These are phyloP conservation scores for Ptychobarbus kaznakovi DNA, from an alignment of 2,797 vertebrate genomes.

Conservation along the genomic window DNA sequence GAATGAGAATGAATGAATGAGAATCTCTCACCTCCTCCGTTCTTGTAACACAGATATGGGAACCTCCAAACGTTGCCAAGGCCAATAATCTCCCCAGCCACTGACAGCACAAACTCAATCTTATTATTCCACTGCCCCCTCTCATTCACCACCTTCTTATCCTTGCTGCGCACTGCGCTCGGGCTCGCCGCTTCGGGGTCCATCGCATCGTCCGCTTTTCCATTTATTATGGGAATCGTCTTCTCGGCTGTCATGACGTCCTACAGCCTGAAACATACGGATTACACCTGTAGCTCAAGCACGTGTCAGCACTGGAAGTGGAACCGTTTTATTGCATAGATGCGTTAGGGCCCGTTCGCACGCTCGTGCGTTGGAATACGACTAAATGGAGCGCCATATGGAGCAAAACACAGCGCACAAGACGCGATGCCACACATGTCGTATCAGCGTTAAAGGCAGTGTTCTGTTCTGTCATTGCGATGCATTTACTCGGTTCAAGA, in stretches of 20 bases:
- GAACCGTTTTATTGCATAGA: slow-evolving; percentile 11
- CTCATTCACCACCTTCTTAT: slow-evolving; percentile 88
- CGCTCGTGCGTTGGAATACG: neutral
- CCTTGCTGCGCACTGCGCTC: slow-evolving; percentile 80
- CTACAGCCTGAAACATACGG: slow-evolving; percentile 74
- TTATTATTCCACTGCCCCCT: slow-evolving; percentile 99
- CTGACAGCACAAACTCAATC: slow-evolving; percentile 96
- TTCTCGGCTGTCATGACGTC: slow-evolving; percentile 97
- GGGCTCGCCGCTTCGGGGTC: slow-evolving; percentile 86
- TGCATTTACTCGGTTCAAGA: neutral
- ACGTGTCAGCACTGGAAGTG: slow-evolving; percentile 17
- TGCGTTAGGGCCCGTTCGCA: neutral
- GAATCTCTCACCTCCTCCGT: slow-evolving; percentile 94
- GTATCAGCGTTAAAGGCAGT: neutral
- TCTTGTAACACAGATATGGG: slow-evolving; percentile 99
- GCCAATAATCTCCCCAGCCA: slow-evolving; percentile 98
- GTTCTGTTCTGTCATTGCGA: no score
- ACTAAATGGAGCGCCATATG: neutral
- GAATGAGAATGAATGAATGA: no score
- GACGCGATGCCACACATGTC: neutral
- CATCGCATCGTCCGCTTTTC: slow-evolving; percentile 90
- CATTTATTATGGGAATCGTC: slow-evolving; percentile 92
- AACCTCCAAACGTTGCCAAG: slow-evolving; percentile 98
- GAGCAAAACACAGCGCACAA: neutral
- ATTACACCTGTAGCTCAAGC: slow-evolving; percentile 38